These are phyloP conservation scores for Philereme vetulata DNA, from an alignment of 2,888 invertebrate species.

Conservation along the genomic window DNA sequence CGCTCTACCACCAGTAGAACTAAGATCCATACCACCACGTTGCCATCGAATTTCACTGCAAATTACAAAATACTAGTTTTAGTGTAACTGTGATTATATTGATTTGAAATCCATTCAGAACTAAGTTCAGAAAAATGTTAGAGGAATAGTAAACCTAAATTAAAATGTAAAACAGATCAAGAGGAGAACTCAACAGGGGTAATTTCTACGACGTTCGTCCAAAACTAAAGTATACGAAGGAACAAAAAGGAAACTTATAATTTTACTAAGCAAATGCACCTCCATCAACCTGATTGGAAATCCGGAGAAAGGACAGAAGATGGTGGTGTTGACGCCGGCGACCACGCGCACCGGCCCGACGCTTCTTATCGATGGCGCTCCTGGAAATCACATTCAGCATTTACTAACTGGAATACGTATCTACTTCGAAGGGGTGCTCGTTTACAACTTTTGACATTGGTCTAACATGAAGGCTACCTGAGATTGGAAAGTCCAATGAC, in stretches of 20 bases:
- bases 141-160: too few relatives aligned
- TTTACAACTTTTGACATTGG: too few relatives aligned
- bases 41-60: slow-evolving; percentile 75
- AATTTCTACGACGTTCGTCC: slow-evolving; percentile 15
- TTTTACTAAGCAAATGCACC: slow-evolving; percentile 83
- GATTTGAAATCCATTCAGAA: too few relatives aligned
- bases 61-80: slow-evolving; percentile 3
- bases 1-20: slow-evolving; percentile 56
- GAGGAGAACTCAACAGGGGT: slow-evolving; percentile 20
- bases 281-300: slow-evolving; percentile 89
- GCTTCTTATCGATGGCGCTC: slow-evolving; percentile 88
- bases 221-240: slow-evolving; percentile 24
- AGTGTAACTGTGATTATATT: too few relatives aligned
- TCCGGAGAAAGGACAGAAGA: slow-evolving; percentile 94
- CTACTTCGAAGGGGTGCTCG: too few relatives aligned
- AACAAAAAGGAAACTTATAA: slow-evolving; percentile 74
- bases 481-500: too few relatives aligned
- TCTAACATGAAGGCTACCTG: too few relatives aligned
- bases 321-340: slow-evolving; percentile 89
- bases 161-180: slow-evolving; percentile 8
- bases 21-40: slow-evolving; percentile 64
- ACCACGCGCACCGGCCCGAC: slow-evolving; percentile 90
- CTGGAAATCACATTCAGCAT: slow-evolving; percentile 60
- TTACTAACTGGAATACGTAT: not conserved
- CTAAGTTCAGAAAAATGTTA: too few relatives aligned